Evolutionary conservation across 1,140 invertebrate genomes (phyloP), one percentile per base, ranked within the genome.

Genomic region (Plutomurus gul): DNA sequence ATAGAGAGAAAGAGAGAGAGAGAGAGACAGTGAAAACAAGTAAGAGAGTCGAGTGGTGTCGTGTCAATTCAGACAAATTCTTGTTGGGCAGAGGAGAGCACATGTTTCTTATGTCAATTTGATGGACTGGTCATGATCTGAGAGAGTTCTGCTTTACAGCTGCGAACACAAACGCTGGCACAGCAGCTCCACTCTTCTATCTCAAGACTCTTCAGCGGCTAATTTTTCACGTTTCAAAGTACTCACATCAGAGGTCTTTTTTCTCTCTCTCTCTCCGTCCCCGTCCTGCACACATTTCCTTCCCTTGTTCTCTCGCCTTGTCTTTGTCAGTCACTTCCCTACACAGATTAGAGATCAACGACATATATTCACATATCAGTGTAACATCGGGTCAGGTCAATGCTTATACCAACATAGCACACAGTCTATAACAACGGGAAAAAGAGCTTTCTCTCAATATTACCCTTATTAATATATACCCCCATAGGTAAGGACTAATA

Each of bases 41-140:
- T 65, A 65, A 33, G 27, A 56, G 39, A 60, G 56, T 70, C 60
- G 20, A 60, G 75, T 77, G 51, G 22, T 74, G 49, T 70, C 51
- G 75, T 77, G 75, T 77, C 76, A 77, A 72, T 77, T 71, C 33
- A 40, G 27, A 77, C 76, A 71, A 77, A 77, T 77, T 70, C 46
- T 77, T 47, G 16, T 16, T 77, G 76, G 76, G 70, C 76, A 72
- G 37, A 72, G 76, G 60, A 71, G 76, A 77, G 43, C 76, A 77
- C 76, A 77, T 77, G 76, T 77, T 77, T 77, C 43, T 40, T 56
- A 72, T 72, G 65, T 77, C 76, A 77, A 72, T 77, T 77, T 77
- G 76, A 77, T 77, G 49, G 75, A 77, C 75, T 77, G 75, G 51
- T 77, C 75, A 77, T 77, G 75, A 77, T 77, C 75, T 70, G 22